Base-by-base conservation (phyloP, 2,113 vertebrate genomes). In the Conger conger region DNA sequence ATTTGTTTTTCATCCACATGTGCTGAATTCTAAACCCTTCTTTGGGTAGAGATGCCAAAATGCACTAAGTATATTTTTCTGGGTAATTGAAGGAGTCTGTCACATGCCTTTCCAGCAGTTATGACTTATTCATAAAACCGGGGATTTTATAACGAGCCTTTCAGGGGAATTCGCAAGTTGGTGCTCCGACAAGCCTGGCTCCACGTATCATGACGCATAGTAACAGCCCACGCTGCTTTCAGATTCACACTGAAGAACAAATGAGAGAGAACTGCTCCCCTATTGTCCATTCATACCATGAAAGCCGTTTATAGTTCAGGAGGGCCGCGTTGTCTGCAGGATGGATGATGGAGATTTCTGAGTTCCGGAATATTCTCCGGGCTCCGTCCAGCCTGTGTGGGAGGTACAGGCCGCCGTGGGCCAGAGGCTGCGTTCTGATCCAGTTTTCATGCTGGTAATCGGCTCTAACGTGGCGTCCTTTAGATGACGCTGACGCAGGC, bases 401-500 rank as follows among this genome's bases (percentile, higher is more conserved):
- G 38, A 53, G 1, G 23, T 13, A 15, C 33, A 8, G 80, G 80
- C 35, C 13, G 54, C 57, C 8, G 53, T 57, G 17, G 17, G 45
- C 30, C 3, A 18, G 30, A 11, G 54, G 50, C 50, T 23, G 57
- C 16, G 17, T 16, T 60, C 7, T 36, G 35, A 60, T 60, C 53
- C 27, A 57, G 54, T 60, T 81, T 82, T 30, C 53, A 37, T 82
- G 54, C 54, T 36, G 45, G 80, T 5, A 13, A 53, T 54, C 45
- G 30, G 33, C n/a, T 81, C 80, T 16, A 23, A 57, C 80, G 36
- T 7, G 33, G 15, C 16, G 50, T 36, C 80, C 80, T 18, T 27
- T 20, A 54, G 80, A 82, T 60, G 80, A 82, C 68, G 5, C 27
- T 57, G 15, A 82, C 54, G 45, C 18, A 60, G 80, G 80, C 80